These are phyloP conservation scores for Acrocyrtus sp. DNA, from an alignment of 2,888 invertebrate genomes.

Conservation along the genomic window DNA sequence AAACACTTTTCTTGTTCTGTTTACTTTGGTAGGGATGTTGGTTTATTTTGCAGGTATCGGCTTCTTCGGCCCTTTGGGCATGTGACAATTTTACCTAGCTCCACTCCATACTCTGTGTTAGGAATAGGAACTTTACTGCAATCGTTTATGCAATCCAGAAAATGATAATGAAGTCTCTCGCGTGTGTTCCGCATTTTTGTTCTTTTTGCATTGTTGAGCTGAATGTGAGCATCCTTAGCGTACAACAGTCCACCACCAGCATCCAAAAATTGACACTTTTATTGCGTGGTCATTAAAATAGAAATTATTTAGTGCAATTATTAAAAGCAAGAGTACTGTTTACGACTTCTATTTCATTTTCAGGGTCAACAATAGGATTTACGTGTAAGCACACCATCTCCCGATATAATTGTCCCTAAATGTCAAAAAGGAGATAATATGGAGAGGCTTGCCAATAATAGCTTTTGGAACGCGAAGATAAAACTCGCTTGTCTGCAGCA, in stretches of 20 bases:
- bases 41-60: too few relatives aligned
- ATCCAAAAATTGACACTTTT: conserved; percentile 31
- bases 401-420: conserved; percentile 1
- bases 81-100: too few relatives aligned
- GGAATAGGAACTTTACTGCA: too few relatives aligned
- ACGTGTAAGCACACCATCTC: neutral
- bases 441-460: neutral
- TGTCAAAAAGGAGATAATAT: neutral
- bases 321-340: conserved; percentile 23
- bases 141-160: neutral
- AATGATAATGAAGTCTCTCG: conserved; percentile 18
- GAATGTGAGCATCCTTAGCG: neutral
- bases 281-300: conserved; percentile 33
- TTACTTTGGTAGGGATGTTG: too few relatives aligned
- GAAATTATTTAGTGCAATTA: conserved; percentile 26
- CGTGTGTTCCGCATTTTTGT: conserved; percentile 34
- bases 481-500: neutral
- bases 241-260: too few relatives aligned
- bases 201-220: neutral
- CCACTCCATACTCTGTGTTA: too few relatives aligned
- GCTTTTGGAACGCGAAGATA: neutral
- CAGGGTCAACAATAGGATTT: conserved; percentile 32
- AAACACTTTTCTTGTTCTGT: too few relatives aligned
- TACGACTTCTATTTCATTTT: conserved; percentile 5
- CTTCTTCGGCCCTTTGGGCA: too few relatives aligned